Evolutionary conservation across 35 echinoderm and acorn worm genomes (phyloP).

Genomic region (Anneissia japonica): DNA sequence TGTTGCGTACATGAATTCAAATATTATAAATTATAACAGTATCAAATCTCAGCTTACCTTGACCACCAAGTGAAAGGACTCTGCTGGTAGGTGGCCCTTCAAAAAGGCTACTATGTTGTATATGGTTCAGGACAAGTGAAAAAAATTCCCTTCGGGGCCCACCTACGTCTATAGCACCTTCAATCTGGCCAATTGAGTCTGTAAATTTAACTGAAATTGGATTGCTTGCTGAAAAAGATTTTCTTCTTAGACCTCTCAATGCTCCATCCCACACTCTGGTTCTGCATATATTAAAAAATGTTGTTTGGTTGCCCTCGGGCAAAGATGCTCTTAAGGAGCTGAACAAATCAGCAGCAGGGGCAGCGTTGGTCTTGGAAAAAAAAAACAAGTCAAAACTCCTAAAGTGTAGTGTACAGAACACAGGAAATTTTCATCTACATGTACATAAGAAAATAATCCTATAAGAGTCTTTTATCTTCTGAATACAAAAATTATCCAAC

Average conservation of each 20-base stretch:
- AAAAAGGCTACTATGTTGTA: constrained; percentile 10
- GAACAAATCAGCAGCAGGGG: neutral
- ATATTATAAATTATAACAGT: neutral
- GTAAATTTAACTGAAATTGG: constrained; percentile 15
- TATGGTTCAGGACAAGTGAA: neutral
- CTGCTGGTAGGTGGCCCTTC: neutral
- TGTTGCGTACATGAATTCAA: neutral
- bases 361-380: neutral
- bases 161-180: constrained; percentile 28
- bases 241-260: neutral
- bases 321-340: neutral
- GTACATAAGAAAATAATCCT: no score
- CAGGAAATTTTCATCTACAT: no score
- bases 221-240: neutral
- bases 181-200: constrained; percentile 2
- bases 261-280: constrained; percentile 21
- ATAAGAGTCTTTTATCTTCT: no score
- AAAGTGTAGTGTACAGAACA: no score
- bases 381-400: no score
- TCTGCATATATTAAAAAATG: constrained; percentile 5
- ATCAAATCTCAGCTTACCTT: neutral
- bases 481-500: no score
- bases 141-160: constrained; percentile 25
- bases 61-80: neutral
- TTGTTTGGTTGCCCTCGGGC: neutral